phyloP scores from a whole-genome alignment of 2,797 vertebrate genomes.

The Avahi laniger region DNA sequence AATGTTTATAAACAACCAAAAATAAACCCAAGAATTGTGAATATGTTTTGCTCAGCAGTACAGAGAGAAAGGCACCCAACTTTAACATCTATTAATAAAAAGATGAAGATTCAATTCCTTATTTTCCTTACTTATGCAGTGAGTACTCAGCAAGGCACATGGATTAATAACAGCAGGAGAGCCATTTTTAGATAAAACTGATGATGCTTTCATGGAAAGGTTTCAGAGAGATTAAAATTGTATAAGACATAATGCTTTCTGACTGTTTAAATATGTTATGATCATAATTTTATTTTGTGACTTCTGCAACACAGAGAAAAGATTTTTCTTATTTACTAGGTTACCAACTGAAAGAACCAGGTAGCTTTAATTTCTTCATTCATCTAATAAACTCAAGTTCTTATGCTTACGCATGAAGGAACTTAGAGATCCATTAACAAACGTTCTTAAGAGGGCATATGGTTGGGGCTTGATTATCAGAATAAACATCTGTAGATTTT shows the following conservation, averaged over 20 bases:
- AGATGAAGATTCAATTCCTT: not conserved
- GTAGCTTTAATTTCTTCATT: constrained; percentile 5
- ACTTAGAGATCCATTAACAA: constrained; percentile 26
- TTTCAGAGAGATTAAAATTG: constrained; percentile 53
- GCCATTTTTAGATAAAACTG: constrained; percentile 46
- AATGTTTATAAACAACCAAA: constrained; percentile 21
- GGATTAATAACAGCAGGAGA: constrained; percentile 49
- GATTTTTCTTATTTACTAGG: not conserved
- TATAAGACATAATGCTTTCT: constrained; percentile 59
- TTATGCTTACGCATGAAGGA: not conserved
- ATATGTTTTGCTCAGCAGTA: not conserved
- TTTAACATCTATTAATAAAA: not conserved
- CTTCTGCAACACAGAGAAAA: constrained; percentile 33
- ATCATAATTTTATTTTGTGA: constrained; percentile 64
- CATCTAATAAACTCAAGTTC: constrained; percentile 36
- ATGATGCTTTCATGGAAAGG: constrained; percentile 41
- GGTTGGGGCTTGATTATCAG: constrained; percentile 28
- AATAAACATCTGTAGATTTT: constrained; percentile 53
- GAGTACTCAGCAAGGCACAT: not conserved
- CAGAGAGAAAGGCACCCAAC: not conserved
- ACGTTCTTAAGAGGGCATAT: not conserved
- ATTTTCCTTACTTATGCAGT: not conserved
- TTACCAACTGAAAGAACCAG: not conserved
- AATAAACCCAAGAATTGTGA: constrained; percentile 18
- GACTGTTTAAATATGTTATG: constrained; percentile 23